Evolutionary conservation across 2,797 vertebrate species (phyloP).

Genomic region (Manis crassicaudata): DNA sequence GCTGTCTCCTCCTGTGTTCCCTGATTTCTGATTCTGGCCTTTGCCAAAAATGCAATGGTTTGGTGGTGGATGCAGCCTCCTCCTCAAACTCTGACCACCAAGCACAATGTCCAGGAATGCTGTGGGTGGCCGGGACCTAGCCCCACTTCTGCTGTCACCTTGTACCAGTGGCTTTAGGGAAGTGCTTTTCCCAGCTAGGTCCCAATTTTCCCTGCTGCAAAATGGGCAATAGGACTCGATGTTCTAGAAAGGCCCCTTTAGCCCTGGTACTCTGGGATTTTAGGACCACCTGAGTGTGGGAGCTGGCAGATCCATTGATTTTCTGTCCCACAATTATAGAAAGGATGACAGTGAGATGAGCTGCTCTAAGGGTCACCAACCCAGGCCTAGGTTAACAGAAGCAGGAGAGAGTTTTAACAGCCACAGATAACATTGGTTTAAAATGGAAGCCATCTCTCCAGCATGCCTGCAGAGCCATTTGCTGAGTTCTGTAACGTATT

Average conservation of each 20-base stretch:
- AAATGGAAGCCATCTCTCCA: not conserved
- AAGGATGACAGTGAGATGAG: not conserved
- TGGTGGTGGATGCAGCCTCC: not conserved
- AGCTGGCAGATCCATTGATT: not conserved
- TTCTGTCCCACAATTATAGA: not conserved
- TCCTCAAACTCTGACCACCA: not conserved
- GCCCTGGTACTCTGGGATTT: not conserved
- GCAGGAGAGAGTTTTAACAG: not conserved
- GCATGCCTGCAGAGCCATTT: not conserved
- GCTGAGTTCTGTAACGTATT: conserved; percentile 37
- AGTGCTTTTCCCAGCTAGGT: not conserved
- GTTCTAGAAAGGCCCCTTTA: not conserved
- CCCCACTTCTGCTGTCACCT: not conserved
- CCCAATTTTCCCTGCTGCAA: not conserved
- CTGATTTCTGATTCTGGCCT: not conserved
- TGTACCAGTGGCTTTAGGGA: not conserved
- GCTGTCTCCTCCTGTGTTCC: not conserved
- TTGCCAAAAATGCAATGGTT: not conserved
- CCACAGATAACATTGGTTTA: not conserved
- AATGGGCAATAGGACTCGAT: not conserved
- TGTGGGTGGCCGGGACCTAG: no score
- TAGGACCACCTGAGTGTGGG: not conserved
- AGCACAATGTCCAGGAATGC: not conserved
- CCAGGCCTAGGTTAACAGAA: not conserved
- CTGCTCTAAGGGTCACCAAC: not conserved